Evolutionary conservation across 2,113 vertebrate species (phyloP).

Genomic region (Pterocles orientalis): DNA sequence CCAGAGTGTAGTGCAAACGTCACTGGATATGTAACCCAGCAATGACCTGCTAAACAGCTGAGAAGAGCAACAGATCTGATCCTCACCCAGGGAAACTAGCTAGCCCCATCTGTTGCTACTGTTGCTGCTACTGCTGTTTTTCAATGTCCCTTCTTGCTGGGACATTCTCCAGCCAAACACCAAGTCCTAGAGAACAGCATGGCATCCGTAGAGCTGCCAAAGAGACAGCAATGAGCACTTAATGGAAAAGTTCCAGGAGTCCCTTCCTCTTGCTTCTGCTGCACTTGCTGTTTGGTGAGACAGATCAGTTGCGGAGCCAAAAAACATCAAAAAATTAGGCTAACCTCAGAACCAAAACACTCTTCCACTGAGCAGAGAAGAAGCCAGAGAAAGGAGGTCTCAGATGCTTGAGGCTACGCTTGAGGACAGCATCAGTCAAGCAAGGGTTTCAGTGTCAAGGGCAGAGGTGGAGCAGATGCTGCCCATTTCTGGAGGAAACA

Average conservation of each 20-base stretch:
- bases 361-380: not conserved
- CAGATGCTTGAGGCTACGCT: not conserved
- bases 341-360: not conserved
- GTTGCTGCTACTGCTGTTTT: conserved; percentile 13
- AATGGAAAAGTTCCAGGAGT: not conserved
- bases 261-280: not conserved
- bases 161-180: not conserved
- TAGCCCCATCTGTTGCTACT: conserved; percentile 49
- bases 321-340: not conserved
- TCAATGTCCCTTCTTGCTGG: not conserved
- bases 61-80: conserved; percentile 12
- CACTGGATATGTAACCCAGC: not conserved
- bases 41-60: not conserved
- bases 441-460: not conserved
- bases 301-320: not conserved
- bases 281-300: not conserved
- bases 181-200: not conserved
- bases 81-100: conserved; percentile 1
- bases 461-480: not conserved
- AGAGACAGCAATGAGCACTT: not conserved
- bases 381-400: not conserved
- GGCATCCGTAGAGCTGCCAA: not conserved
- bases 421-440: not conserved
- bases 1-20: not conserved
- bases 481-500: not conserved